Evolutionary conservation across 2,113 vertebrate species (phyloP), one percentile per base, ranked within the genome.

Genomic region (Telmatochromis sp.): DNA sequence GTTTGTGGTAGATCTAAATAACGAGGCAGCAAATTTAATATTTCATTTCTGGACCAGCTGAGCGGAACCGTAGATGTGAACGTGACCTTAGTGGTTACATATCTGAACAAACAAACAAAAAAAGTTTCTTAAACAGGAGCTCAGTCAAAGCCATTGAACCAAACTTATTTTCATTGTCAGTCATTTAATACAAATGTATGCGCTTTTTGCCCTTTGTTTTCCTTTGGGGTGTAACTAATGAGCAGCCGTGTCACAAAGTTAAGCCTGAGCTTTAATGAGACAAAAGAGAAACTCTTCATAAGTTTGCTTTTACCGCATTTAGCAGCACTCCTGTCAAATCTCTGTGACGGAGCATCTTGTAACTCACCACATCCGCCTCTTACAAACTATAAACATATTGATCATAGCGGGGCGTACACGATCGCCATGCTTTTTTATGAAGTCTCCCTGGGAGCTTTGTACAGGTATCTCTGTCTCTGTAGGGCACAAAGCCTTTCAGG

Each of bases 401-500:
- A 82, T 87, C 91, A 68, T n/a, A 17, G 60, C 35, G 9, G 17
- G 19, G 57, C 23, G 31, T 57, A 9, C 5, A 4, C 15, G 92
- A 94, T 94, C 83, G 19, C 80, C 23, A 7, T 51, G 33, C 31
- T 85, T 83, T 87, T 68, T 73, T 75, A 45, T 70, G 68, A 93
- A 68, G 81, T 45, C 31, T 70, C 85, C 86, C 8, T 3, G 70
- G 57, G 91, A 57, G 86, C 54, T 53, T 19, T 9, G 55, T 47
- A 70, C 82, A 79, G 85, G 91, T 90, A 86, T 84, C 90, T 86
- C 80, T 73, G 80, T 15, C 65, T 60, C 89, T 54, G 82, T 54
- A 40, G 83, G 85, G 57, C 82, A 28, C 70, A 35, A n/a, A 88
- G 83, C 81, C 90, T 92, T 91, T 87, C 81, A 91, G 93, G 87